Percentiles rank a stretch among this genome's conserved stretches.
phyloP scores from a whole-genome alignment of 2,797 vertebrate species.

The Erethizon dorsatum region DNA sequence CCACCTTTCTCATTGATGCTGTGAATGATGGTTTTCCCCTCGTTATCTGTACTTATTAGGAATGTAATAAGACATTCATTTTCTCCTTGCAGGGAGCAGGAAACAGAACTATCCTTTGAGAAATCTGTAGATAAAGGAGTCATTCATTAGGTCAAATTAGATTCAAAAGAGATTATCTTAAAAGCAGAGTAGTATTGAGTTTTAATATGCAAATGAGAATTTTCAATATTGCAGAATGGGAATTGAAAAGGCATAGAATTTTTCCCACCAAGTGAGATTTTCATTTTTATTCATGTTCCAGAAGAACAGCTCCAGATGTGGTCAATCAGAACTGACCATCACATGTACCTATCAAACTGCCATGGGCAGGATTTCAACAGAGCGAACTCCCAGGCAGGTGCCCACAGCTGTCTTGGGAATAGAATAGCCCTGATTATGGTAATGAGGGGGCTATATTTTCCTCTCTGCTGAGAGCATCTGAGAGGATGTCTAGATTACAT shows the following conservation, averaged over 20 bases:
- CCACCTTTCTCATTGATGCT: conserved; percentile 93
- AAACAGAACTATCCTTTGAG: conserved; percentile 92
- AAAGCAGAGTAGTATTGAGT: conserved; percentile 77
- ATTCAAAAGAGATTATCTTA: conserved; percentile 85
- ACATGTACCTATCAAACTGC: conserved; percentile 89
- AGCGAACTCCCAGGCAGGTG: conserved; percentile 85
- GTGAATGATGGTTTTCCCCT: conserved; percentile 92
- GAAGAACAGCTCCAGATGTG: conserved; percentile 88
- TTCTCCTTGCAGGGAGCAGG: conserved; percentile 94
- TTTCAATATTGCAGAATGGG: conserved; percentile 60
- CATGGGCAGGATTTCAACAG: conserved; percentile 83
- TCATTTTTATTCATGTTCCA: conserved; percentile 87
- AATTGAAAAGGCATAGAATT: conserved; percentile 75
- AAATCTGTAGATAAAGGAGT: conserved; percentile 91
- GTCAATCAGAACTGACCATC: conserved; percentile 86
- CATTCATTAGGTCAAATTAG: conserved; percentile 85
- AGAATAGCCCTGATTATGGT: conserved; percentile 89
- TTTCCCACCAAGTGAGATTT: conserved; percentile 59
- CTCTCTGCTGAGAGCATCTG: conserved; percentile 87
- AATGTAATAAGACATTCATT: conserved; percentile 96
- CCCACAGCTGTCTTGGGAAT: conserved; percentile 86
- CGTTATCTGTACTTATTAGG: conserved; percentile 91
- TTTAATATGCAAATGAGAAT: conserved; percentile 79
- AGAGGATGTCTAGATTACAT: conserved; percentile 85
- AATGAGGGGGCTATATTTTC: conserved; percentile 91